Base-by-base conservation (phyloP, 2,797 vertebrate species). In the Pangasius krempfi region DNA sequence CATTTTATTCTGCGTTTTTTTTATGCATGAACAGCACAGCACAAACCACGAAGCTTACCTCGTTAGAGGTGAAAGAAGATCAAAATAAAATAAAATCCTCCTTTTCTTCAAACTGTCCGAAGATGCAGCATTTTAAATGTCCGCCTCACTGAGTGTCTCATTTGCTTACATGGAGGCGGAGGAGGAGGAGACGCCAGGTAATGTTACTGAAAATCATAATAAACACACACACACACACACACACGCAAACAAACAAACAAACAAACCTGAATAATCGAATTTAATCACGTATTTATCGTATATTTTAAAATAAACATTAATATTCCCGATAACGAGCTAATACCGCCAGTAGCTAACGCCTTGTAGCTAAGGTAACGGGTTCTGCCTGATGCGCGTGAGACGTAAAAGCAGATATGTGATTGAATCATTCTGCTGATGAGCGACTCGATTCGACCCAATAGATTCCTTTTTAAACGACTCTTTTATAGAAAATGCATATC, bases 51-150 rank as follows among this genome's bases (percentile, higher is more conserved):
- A 9, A 10, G 25, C 88, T 64, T 90, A 90, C 91, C 89, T 89
- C 16, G 4, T 30, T 1, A 30, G 25, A 80, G 25, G 6, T 27
- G 13, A 50, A 33, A 40, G 22, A 66, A 16, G 13, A 76, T 4
- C 44, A 16, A 58, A 78, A 30, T 37, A 18, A 62, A 62, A 62
- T 64, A 66, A 68, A 76, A 52, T 62, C 79, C 56, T 25, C 27
- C 60, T 75, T 81, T 89, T 72, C 18, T 82, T 81, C 18, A 70
- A 16, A 54, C 44, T 3, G 79, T 47, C 80, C 44, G 22, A 10
- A 86, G 86, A 90, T 58, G 89, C 60, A 86, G 73, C 85, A 89
- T 86, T 60, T 76, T 66, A 87, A 75, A 60, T n/a, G 72, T 52
- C 37, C 82, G 47, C 72, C 22, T 73, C n/a, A 44, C 6, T 64